Base-by-base conservation (phyloP, 2,888 invertebrate species). In the Hypena proboscidalis region DNA sequence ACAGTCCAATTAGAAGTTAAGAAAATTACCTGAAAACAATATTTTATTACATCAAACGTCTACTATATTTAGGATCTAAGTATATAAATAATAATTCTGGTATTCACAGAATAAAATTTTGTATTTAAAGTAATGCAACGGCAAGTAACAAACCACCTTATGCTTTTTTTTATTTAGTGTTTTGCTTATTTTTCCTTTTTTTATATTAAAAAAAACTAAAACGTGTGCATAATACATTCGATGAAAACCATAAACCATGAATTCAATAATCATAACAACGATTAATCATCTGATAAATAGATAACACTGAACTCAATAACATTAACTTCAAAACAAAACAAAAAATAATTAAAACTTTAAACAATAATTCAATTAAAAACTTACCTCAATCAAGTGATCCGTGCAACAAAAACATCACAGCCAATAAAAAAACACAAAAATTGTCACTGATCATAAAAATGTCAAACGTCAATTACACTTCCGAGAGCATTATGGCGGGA, bases 401-500 rank as follows among this genome's bases (percentile, higher is more conserved):
- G 45, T 51, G 39, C 39, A 42, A 42, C 42, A 49, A 40, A 37
- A 56, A 51, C 52, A 58, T 53, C 56, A 59, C 58, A 58, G 49
- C 44, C 38, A 30, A 47, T 57, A 52, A 60, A 60, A 57, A 50
- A 60, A 46, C 47, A 43, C 57, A 60, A 55, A 43, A 31, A 11
- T 57, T 58, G 42, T 56, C 49, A 59, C 56, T 66, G 66, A 53
- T 59, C 52, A 56, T 26, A 59, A 56, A 55, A 64, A 66, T 54
- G 56, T 64, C 59, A 64, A 64, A 64, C 58, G 64, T 64, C 64
- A 64, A 66, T 54, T 63, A 64, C 53, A 64, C 64, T 64, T 64
- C 66, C 64, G 64, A 65, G 39, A 45, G 45, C 58, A 61, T 65
- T 54, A 44, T 64, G 59, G 64, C 64, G 64, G 64, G 66, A 64